Conservation (phyloP, 2,888 invertebrate genomes). For the Meliscaeva auricollis region DNA sequence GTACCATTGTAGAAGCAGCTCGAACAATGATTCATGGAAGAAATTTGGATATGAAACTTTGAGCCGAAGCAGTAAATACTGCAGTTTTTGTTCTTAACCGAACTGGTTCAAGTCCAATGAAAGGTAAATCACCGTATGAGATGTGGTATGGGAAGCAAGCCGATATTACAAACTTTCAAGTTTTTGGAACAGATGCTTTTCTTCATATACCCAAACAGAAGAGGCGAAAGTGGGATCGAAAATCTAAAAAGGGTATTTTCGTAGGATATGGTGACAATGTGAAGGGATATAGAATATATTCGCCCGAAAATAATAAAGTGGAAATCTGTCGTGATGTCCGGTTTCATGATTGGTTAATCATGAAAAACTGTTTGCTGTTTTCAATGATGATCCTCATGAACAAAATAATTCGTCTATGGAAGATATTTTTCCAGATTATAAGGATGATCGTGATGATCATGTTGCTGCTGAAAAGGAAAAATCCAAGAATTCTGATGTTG, state of each 20-base stretch:
- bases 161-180: conserved; percentile 61
- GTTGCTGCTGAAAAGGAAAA: conserved; percentile 24
- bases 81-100: conserved; percentile 80
- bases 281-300: conserved; percentile 78
- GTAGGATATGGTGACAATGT: conserved; percentile 81
- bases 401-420: not conserved
- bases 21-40: conserved; percentile 76
- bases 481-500: not conserved
- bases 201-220: conserved; percentile 78
- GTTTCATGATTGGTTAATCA: conserved; percentile 35
- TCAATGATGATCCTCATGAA: conserved; percentile 5
- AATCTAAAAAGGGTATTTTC: conserved; percentile 74
- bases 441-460: conserved; percentile 12
- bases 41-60: conserved; percentile 77
- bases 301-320: conserved; percentile 49
- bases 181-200: conserved; percentile 81
- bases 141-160: conserved; percentile 74
- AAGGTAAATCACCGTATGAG: conserved; percentile 78
- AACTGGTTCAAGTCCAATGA: conserved; percentile 75
- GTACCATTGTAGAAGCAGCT: conserved; percentile 80
- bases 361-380: conserved; percentile 22
- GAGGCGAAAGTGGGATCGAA: conserved; percentile 79
- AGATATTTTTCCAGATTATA: not conserved
- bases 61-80: conserved; percentile 82
- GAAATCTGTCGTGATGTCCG: conserved; percentile 60